A percentile compares a stretch with the other conserved stretches of the same genome.
Evolutionary conservation across 1,140 invertebrate genomes (phyloP).

Genomic region (Listronotus oregonensis): DNA sequence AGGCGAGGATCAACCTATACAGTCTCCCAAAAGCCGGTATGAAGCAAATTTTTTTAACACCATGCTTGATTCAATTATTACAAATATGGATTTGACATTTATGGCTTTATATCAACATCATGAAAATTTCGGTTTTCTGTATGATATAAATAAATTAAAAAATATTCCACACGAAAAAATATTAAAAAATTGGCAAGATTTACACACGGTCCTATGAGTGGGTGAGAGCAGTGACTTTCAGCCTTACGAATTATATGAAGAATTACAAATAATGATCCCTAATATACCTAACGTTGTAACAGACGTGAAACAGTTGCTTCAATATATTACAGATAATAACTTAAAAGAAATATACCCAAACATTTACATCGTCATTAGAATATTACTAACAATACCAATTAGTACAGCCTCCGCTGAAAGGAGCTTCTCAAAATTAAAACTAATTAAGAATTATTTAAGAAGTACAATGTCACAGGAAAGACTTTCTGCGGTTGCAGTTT

Average conservation of each 20-base stretch:
- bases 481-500: neutral
- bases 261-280: no score
- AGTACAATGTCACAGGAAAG: no score
- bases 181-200: slow-evolving; percentile 33
- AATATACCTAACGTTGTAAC: slow-evolving; percentile 25
- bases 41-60: slow-evolving; percentile 31
- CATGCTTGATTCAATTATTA: slow-evolving; percentile 33
- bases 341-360: slow-evolving; percentile 8
- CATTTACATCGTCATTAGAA: neutral
- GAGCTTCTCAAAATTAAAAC: no score
- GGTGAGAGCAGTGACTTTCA: slow-evolving; percentile 31
- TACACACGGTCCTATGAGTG: slow-evolving; percentile 22
- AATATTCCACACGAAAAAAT: slow-evolving; percentile 28
- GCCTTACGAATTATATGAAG: slow-evolving; percentile 34
- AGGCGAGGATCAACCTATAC: slow-evolving; percentile 35
- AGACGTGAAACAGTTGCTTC: slow-evolving; percentile 23
- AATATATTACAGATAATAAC: no score
- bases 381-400: no score
- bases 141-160: slow-evolving; percentile 28
- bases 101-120: slow-evolving; percentile 29
- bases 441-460: no score
- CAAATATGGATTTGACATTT: slow-evolving; percentile 31
- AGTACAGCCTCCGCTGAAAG: no score
- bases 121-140: no score
- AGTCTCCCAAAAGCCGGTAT: slow-evolving; percentile 36